These are phyloP conservation scores for Dendropsophus ebraccatus DNA, from an alignment of 2,113 vertebrate species.

Conservation along the genomic window DNA sequence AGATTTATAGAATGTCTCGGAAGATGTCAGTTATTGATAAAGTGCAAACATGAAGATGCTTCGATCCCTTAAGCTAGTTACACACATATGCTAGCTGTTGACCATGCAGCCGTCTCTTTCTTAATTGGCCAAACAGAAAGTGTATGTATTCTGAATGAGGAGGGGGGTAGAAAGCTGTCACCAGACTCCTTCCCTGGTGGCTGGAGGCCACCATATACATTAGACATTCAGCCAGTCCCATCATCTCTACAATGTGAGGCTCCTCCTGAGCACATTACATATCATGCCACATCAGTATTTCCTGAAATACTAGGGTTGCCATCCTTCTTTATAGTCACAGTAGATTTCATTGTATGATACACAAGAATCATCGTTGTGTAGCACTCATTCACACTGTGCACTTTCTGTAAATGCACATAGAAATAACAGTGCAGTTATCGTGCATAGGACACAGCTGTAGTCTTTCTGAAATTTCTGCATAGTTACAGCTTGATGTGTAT, in stretches of 20 bases:
- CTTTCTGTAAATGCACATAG: not conserved
- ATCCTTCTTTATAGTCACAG: not conserved
- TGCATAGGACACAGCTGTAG: not conserved
- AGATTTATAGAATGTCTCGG: not conserved
- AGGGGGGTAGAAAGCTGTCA: too few species aligned
- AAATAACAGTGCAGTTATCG: not conserved
- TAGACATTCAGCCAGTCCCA: too few species aligned
- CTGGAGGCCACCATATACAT: too few species aligned
- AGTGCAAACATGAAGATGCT: not conserved
- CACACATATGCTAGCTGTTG: too few species aligned
- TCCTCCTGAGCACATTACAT: not conserved
- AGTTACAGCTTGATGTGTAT: not conserved
- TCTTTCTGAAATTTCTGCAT: not conserved
- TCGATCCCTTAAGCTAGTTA: not conserved
- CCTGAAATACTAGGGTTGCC: conserved; percentile 1
- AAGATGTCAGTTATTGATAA: not conserved
- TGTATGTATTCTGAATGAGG: too few species aligned
- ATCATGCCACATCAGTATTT: conserved; percentile 42
- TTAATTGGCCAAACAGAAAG: too few species aligned
- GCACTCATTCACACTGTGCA: not conserved
- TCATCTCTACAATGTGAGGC: not conserved
- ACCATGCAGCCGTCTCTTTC: too few species aligned
- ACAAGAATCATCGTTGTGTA: not conserved
- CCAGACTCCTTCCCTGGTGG: too few species aligned
- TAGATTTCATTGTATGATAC: not conserved